Base-by-base conservation (phyloP, 1,140 invertebrate species). In the Philotrypesis tridentata region DNA sequence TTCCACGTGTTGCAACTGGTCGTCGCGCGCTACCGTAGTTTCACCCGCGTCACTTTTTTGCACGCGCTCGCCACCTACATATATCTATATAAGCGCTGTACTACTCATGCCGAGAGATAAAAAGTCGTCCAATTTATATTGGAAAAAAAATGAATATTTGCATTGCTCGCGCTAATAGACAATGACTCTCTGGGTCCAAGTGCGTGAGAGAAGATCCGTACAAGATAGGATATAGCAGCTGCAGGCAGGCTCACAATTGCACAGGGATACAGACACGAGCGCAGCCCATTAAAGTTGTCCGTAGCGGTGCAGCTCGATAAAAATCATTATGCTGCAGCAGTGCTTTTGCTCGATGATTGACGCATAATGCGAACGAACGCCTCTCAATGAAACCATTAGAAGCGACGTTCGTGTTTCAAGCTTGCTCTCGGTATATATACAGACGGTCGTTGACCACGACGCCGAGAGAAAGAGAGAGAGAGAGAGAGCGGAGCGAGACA, bases 1-100 rank as follows among this genome's bases (percentile, higher is more conserved):
- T 87, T 87, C 87, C 87, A 88, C 85, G 87, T 87, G 86, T 85
- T 84, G 86, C 87, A 87, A 87, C 84, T 65, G 31, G 40, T 63
- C 68, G 83, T 75, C 75, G 43, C 55, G 60, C 77, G 79, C 23
- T 25, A 40, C 23, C 23, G 74, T 8, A 29, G 23, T 77, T 77
- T 68, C 65, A 67, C 65, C 67, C 70, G 75, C 84, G 73, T 83
- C 80, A 79, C 68, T 74, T 83, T 80, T 85, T 79, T 84, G 72
- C 70, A 27, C 75, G 31, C 67, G n/a, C n/a, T n/a, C n/a, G n/a
- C n/a, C n/a, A n/a, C n/a, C n/a, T n/a, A n/a, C n/a, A n/a, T n/a
- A n/a, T 12, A 6, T 0, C 8, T 25, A 68, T 60, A 14, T 65
- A 11, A 43, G 23, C 23, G 55, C 33, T 33, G 29, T 25, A 48